These are phyloP conservation scores for Nerophis ophidion DNA, from an alignment of 2,113 vertebrate genomes.

Conservation along the genomic window DNA sequence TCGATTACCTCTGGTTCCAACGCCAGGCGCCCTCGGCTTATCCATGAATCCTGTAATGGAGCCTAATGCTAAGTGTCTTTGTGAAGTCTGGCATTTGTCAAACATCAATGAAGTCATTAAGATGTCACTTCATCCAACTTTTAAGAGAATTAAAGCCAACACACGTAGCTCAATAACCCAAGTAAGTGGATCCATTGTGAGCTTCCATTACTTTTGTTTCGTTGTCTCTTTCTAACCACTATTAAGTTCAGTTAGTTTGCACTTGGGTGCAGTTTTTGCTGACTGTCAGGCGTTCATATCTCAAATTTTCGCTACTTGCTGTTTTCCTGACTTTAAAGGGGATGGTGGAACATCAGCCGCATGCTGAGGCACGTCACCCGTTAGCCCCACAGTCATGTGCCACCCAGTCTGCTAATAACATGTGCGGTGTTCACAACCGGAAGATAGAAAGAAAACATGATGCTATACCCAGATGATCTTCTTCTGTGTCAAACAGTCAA, in stretches of 20 bases:
- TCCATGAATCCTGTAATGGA: slow-evolving; percentile 43
- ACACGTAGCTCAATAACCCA: background rate
- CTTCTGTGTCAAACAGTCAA: too few species aligned
- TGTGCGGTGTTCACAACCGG: slow-evolving; percentile 4
- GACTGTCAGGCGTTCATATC: slow-evolving; percentile 1
- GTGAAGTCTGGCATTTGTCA: slow-evolving; percentile 49
- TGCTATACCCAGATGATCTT: background rate
- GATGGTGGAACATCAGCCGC: slow-evolving; percentile 6
- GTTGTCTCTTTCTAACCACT: background rate
- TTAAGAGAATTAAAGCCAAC: slow-evolving; percentile 9
- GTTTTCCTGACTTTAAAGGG: background rate
- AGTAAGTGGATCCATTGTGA: slow-evolving; percentile 1
- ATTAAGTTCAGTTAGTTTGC: slow-evolving; percentile 3
- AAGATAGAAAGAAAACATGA: slow-evolving; percentile 8
- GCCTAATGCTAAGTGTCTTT: slow-evolving; percentile 43
- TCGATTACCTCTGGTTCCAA: slow-evolving; percentile 39
- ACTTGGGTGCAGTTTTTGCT: slow-evolving; percentile 11
- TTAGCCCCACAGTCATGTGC: slow-evolving; percentile 22
- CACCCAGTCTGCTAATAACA: slow-evolving; percentile 32
- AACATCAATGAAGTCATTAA: slow-evolving; percentile 12
- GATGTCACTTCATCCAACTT: slow-evolving; percentile 29
- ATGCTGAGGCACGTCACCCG: slow-evolving; percentile 9
- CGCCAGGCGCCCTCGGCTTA: slow-evolving; percentile 20
- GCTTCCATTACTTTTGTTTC: background rate
- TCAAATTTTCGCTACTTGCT: slow-evolving; percentile 17